Conservation (phyloP, 2,113 vertebrate genomes). For the rabbit (Oryctolagus cuniculus) region DNA sequence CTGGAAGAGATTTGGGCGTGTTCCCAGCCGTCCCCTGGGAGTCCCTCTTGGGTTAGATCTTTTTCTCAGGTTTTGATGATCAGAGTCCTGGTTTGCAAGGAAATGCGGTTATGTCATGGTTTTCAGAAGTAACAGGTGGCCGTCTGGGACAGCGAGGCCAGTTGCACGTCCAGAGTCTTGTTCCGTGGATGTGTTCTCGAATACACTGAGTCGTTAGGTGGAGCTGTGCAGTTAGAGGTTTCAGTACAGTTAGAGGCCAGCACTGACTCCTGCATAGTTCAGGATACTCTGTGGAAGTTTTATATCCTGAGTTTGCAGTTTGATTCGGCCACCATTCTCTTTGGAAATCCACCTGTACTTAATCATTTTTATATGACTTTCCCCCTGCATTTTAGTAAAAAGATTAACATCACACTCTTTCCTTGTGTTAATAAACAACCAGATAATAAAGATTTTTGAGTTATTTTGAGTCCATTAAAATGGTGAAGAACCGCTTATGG, state of each 20-base stretch:
- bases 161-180: background rate
- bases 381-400: constrained; percentile 40
- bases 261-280: background rate
- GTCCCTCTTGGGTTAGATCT: background rate
- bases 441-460: constrained; percentile 35
- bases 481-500: background rate
- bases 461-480: background rate
- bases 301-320: constrained; percentile 29
- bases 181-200: background rate
- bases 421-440: background rate
- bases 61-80: background rate
- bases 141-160: background rate
- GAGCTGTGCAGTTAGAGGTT: background rate
- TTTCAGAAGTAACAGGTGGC: constrained; percentile 38
- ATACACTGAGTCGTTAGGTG: background rate
- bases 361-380: constrained; percentile 16
- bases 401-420: background rate
- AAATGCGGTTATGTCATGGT: background rate
- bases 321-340: background rate
- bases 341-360: constrained; percentile 8
- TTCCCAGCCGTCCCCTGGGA: background rate
- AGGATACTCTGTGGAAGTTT: background rate
- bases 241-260: background rate
- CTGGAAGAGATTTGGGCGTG: background rate
- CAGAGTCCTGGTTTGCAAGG: background rate